Evolutionary conservation across 2,888 invertebrate genomes (phyloP), one percentile per base, ranked within the genome.

Genomic region (Leucania comma): DNA sequence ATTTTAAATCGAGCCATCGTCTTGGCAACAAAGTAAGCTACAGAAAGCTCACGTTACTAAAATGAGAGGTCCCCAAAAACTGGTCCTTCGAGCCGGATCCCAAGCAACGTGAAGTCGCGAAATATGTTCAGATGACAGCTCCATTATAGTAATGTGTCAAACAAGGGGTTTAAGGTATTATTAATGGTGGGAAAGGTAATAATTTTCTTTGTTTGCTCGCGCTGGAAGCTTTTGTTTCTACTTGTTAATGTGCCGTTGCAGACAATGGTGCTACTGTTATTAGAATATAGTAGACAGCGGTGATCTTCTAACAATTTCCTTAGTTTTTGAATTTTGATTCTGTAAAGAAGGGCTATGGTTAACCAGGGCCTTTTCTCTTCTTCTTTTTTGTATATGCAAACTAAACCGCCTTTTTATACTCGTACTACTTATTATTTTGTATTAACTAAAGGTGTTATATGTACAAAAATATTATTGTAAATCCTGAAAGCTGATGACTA

Each of bases 111-210:
- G 84, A 84, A 89, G 86, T 88, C 84, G 86, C 86, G 87, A 88
- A 90, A 90, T 90, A 86, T 86, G 86, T 90, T 89, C 87, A 85
- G 86, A 86, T 91, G 93, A 93, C 93, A 93, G 93, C 87, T 90
- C 91, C 89, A 91, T 91, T 93, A 92, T 89, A 87, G 87, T 86
- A 86, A 89, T 86, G 88, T 88, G 89, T 89, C 89, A 87, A 90
- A 86, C 82, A 87, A 84, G 83, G 83, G 82, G 81, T 86, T 86
- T 83, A 81, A 83, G 83, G 62, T 81, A 84, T 87, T 82, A 86
- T 86, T 86, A 85, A 84, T 84, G 81, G 85, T 81, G 86, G 75
- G 81, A 85, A 83, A 83, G 75, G 81, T 83, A 76, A 78, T 80
- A 80, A 82, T 86, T 85, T 81, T 80, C 80, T 80, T 80, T 81